Evolutionary conservation across 2,113 vertebrate genomes (phyloP).

Genomic region (Callipepla squamata): DNA sequence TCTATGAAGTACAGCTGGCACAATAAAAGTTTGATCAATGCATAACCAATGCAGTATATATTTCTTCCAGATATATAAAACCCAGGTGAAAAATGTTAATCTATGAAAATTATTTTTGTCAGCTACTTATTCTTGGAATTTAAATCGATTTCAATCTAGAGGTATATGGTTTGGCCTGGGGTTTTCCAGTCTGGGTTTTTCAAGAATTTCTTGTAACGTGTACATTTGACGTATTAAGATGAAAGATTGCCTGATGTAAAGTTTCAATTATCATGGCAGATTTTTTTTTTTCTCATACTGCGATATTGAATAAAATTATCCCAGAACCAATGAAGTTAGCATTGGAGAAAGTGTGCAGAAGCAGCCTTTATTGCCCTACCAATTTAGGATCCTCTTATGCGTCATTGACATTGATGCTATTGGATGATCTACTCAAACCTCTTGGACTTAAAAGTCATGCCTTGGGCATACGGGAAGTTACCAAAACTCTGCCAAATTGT

Average conservation of each 20-base stretch:
- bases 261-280: slow-evolving; percentile 32
- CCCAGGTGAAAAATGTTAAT: slow-evolving; percentile 79
- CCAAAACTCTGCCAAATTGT: not conserved
- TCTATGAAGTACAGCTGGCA: slow-evolving; percentile 84
- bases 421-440: not conserved
- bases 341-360: not conserved
- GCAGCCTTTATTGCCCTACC: not conserved
- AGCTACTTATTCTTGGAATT: slow-evolving; percentile 75
- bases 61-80: slow-evolving; percentile 82
- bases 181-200: slow-evolving; percentile 60
- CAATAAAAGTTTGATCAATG: slow-evolving; percentile 86
- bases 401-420: not conserved
- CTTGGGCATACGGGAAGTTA: not conserved
- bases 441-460: not conserved
- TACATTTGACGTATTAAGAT: slow-evolving; percentile 53
- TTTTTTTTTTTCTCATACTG: slow-evolving; percentile 23
- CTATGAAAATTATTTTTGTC: slow-evolving; percentile 77
- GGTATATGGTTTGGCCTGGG: slow-evolving; percentile 44
- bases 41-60: slow-evolving; percentile 75
- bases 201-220: not conserved
- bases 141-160: slow-evolving; percentile 72
- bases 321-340: not conserved
- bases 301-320: slow-evolving; percentile 43
- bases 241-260: slow-evolving; percentile 16
- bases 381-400: not conserved